Evolutionary conservation across 2,888 invertebrate genomes (phyloP).

Genomic region (Cybosia mesomella): DNA sequence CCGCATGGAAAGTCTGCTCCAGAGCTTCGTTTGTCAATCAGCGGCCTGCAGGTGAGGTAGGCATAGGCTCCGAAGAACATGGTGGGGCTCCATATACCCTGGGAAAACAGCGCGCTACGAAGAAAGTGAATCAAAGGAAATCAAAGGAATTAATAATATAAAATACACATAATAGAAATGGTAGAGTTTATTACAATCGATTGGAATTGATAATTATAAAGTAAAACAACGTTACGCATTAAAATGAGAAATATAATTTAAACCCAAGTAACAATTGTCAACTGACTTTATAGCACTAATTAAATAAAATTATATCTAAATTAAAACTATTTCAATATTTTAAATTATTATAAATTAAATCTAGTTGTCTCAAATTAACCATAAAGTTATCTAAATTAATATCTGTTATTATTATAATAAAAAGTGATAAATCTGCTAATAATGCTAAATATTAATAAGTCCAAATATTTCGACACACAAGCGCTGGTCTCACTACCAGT

Average conservation of each 20-base stretch:
- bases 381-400: conserved; percentile 27
- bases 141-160: no score
- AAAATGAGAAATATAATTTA: background rate
- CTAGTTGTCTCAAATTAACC: conserved; percentile 12
- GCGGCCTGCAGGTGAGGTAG: no score
- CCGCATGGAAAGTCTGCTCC: no score
- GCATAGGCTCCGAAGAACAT: no score
- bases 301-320: background rate
- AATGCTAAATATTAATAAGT: background rate
- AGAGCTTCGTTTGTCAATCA: no score
- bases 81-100: no score
- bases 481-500: no score
- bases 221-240: background rate
- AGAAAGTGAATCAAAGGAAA: no score
- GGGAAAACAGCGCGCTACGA: no score
- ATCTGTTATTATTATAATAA: background rate
- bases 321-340: conserved; percentile 18
- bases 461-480: background rate
- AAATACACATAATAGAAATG: no score
- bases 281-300: background rate
- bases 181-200: no score
- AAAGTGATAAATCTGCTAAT: background rate
- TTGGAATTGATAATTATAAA: no score
- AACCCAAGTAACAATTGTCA: background rate
- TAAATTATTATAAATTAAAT: conserved; percentile 24